Evolutionary conservation across 2,113 vertebrate genomes (phyloP), one percentile per base, ranked within the genome.

Genomic region (Spilogale gracilis): DNA sequence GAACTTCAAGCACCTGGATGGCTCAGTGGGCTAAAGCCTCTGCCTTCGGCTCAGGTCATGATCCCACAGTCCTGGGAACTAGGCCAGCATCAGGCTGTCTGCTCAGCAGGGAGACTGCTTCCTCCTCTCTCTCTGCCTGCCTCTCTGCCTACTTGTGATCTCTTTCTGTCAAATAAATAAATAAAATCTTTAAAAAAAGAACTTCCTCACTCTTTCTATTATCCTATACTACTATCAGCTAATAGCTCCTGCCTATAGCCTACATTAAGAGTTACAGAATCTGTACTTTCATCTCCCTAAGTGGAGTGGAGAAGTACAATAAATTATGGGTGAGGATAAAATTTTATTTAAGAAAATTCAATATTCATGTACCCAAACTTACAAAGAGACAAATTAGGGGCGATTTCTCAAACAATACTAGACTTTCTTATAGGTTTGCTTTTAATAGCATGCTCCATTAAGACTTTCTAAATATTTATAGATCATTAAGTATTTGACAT

Each of bases 401-500:
- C 69, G 58, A 94, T 96, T 95, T 94, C n/a, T 95, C 91, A 96
- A 90, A 95, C 91, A 97, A 94, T 73, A 93, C 38, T 86, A 97
- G 89, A 94, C 45, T 95, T 94, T 56, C 73, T 89, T 95, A 91
- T 91, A 94, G 56, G 88, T 90, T 96, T 92, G 52, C 95, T 98
- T 98, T 96, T 92, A 97, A 97, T 95, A 97, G 92, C 71, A 90
- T 63, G 18, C 52, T 81, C 91, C 91, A 79, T 96, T 95, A 96
- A 52, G 92, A 94, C 92, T 96, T 97, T 92, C 97, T 98, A 98
- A 98, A 98, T 98, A 98, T 96, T 98, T 98, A 98, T 97, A 97
- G 90, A 95, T 96, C 63, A 94, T 97, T 97, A 98, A 97, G 80
- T 92, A 96, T 96, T 94, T 98, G 95, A 98, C 88, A 96, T 81